These are phyloP conservation scores for Nephrotoma flavescens DNA, from an alignment of 2,888 invertebrate species.

Conservation along the genomic window DNA sequence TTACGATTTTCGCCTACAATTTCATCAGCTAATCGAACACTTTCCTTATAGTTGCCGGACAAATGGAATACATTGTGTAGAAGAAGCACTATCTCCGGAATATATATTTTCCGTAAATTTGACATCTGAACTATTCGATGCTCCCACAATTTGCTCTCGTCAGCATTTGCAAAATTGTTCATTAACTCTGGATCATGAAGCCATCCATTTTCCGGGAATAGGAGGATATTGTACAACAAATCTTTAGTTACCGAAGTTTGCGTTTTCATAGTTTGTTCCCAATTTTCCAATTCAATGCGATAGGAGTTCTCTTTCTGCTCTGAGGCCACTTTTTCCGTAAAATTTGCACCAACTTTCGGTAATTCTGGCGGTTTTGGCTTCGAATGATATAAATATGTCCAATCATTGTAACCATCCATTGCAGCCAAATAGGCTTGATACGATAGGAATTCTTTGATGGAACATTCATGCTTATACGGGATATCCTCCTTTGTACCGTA, in stretches of 20 bases:
- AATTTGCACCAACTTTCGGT: constrained; percentile 45
- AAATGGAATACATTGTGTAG: constrained; percentile 66
- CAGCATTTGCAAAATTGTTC: constrained; percentile 15
- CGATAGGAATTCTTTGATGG: constrained; percentile 70
- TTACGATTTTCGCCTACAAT: constrained; percentile 64
- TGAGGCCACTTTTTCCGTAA: constrained; percentile 76
- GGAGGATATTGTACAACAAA: constrained; percentile 67
- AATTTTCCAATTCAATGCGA: constrained; percentile 60
- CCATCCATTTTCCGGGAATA: constrained; percentile 87
- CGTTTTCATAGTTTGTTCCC: constrained; percentile 52
- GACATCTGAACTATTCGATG: constrained; percentile 46
- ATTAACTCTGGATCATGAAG: constrained; percentile 51
- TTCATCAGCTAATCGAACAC: constrained; percentile 62
- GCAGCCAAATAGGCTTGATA: constrained; percentile 77
- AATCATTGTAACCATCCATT: constrained; percentile 74
- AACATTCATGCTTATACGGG: constrained; percentile 34
- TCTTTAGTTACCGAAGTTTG: constrained; percentile 64
- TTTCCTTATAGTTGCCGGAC: constrained; percentile 59
- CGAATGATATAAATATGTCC: constrained; percentile 73
- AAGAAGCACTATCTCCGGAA: constrained; percentile 69
- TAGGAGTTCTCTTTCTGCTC: constrained; percentile 73
- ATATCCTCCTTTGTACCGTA: constrained; percentile 33
- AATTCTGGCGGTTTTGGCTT: constrained; percentile 55
- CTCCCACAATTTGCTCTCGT: constrained; percentile 36
- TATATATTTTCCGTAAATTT: constrained; percentile 61